A percentile compares a stretch with the other conserved stretches of the same genome.
These are phyloP conservation scores for Micromys minutus DNA, from an alignment of 2,113 vertebrate species.

Conservation along the genomic window DNA sequence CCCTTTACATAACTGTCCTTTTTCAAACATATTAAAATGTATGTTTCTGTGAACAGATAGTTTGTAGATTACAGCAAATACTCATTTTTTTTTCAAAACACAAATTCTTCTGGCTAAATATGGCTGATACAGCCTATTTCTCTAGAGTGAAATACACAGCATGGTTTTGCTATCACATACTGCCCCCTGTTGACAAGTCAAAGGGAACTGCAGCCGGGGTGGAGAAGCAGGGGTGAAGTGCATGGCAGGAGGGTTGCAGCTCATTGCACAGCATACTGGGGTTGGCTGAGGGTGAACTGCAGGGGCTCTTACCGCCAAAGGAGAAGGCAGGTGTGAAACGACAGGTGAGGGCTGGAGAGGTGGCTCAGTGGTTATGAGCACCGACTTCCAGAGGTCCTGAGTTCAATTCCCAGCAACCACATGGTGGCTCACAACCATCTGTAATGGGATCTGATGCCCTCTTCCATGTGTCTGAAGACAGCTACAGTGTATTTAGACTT, in stretches of 20 bases:
- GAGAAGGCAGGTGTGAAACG: not conserved
- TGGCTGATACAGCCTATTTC: not conserved
- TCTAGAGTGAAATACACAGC: not conserved
- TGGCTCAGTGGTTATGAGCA: too few relatives aligned
- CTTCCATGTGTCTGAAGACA: too few relatives aligned
- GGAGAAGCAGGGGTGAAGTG: not conserved
- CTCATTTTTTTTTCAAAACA: constrained; percentile 4
- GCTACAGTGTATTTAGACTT: too few relatives aligned
- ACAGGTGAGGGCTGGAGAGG: too few relatives aligned
- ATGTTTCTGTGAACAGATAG: not conserved
- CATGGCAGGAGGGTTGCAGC: not conserved
- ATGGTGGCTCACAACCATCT: too few relatives aligned
- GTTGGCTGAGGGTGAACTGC: not conserved
- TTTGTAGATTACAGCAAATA: not conserved
- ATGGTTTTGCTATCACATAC: constrained; percentile 81
- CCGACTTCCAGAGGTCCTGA: too few relatives aligned
- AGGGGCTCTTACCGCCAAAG: not conserved
- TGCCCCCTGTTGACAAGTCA: constrained; percentile 84
- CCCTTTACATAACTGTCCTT: not conserved
- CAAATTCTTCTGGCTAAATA: constrained; percentile 26
- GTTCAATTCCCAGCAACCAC: too few relatives aligned
- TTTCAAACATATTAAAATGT: constrained; percentile 32
- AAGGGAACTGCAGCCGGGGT: not conserved
- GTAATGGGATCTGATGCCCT: too few relatives aligned
- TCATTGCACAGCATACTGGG: not conserved